phyloP scores from a whole-genome alignment of 2,888 invertebrate species.

The Chymomyza procnemis region DNA sequence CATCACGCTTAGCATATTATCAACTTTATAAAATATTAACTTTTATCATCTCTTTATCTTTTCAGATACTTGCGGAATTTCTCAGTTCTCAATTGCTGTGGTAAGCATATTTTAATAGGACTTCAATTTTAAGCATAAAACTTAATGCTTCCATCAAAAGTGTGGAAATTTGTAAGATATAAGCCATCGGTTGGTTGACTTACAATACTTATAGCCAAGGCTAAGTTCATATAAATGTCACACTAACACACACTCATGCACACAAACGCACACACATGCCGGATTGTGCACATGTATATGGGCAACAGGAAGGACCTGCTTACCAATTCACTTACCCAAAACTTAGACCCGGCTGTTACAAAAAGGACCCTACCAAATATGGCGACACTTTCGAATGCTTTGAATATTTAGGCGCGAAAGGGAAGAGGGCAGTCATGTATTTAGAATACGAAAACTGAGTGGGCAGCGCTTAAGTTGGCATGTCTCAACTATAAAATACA shows the following conservation, averaged over 20 bases:
- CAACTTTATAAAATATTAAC: not conserved
- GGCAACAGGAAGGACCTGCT: not conserved
- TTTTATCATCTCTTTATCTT: not conserved
- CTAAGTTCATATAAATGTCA: slow-evolving; percentile 29
- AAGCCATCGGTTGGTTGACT: not conserved
- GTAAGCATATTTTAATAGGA: slow-evolving; percentile 2
- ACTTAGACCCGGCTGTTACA: slow-evolving; percentile 38
- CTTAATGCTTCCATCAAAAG: not conserved
- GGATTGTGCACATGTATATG: not conserved
- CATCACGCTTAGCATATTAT: too few relatives aligned
- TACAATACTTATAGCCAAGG: not conserved
- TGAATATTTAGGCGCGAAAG: slow-evolving; percentile 17
- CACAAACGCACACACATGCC: not conserved
- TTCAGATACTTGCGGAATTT: not conserved
- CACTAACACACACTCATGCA: slow-evolving; percentile 16
- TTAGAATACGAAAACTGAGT: not conserved
- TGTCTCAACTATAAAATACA: too few relatives aligned
- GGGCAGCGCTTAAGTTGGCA: too few relatives aligned
- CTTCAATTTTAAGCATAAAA: not conserved
- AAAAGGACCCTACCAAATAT: slow-evolving; percentile 32
- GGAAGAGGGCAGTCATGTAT: slow-evolving; percentile 11
- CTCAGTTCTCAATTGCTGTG: not conserved
- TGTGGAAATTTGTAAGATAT: not conserved
- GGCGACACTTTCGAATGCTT: slow-evolving; percentile 10
- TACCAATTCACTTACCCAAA: slow-evolving; percentile 40